Percentiles rank a stretch among this genome's conserved stretches.
phyloP scores from a whole-genome alignment of 1,140 invertebrate species.

The Galendromus occidentalis region DNA sequence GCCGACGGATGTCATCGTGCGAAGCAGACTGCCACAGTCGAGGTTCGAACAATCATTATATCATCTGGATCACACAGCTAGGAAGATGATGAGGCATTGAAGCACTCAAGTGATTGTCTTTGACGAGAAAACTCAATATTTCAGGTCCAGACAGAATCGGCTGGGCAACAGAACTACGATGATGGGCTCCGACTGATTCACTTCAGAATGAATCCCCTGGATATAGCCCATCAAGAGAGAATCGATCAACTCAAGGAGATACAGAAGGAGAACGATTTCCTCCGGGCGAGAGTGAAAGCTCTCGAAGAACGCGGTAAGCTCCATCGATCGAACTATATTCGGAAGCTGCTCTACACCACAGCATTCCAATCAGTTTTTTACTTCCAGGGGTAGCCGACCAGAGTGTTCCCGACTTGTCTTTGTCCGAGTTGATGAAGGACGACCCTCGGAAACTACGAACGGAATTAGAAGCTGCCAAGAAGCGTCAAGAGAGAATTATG shows the following conservation, averaged over 20 bases:
- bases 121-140: not conserved
- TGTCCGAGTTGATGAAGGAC: not conserved
- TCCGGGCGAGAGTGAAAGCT: not conserved
- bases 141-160: not conserved
- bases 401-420: not conserved
- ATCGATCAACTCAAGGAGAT: not conserved
- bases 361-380: not conserved
- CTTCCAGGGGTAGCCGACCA: not conserved
- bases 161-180: not conserved
- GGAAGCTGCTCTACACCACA: not conserved
- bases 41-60: no score
- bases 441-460: not conserved
- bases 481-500: not conserved
- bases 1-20: not conserved
- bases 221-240: not conserved
- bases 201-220: not conserved
- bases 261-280: not conserved
- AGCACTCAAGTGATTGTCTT: no score
- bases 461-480: not conserved
- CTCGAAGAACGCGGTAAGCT: constrained; percentile 4
- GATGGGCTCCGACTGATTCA: not conserved
- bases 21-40: not conserved
- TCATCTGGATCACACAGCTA: no score
- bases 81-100: no score
- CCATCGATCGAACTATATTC: not conserved